phyloP scores from a whole-genome alignment of 2,797 vertebrate genomes.

The Catharus ustulatus region DNA sequence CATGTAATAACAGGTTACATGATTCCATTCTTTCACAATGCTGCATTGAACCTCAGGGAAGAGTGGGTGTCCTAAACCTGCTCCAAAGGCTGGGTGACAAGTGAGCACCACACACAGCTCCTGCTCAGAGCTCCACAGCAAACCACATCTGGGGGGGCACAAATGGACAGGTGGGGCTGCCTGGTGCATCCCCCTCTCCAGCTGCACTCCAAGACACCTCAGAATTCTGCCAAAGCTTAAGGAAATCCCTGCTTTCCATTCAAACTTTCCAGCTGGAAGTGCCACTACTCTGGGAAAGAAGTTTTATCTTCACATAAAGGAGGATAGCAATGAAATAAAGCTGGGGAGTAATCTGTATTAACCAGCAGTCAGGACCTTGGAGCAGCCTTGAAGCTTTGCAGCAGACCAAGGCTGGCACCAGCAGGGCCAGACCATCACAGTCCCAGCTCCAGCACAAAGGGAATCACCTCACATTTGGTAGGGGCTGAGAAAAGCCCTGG shows the following conservation, averaged over 20 bases:
- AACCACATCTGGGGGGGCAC: not conserved
- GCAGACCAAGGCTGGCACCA: not conserved
- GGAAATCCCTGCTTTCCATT: not conserved
- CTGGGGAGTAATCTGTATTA: not conserved
- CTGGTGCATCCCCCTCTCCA: not conserved
- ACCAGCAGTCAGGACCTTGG: not conserved
- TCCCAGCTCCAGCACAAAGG: not conserved
- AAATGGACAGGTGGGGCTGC: rapidly evolving
- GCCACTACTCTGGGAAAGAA: not conserved
- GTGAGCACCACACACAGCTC: not conserved
- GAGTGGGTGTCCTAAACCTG: not conserved
- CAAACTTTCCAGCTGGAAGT: not conserved
- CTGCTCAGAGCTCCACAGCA: not conserved
- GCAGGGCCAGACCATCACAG: not conserved
- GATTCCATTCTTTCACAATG: not conserved
- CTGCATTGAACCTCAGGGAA: not conserved
- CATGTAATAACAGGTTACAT: constrained; percentile 25
- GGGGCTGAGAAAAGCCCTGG: not conserved
- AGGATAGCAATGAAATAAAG: not conserved
- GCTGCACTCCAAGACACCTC: not conserved
- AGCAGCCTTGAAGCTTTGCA: not conserved
- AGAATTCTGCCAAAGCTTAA: not conserved
- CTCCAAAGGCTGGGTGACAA: not conserved
- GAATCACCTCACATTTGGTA: not conserved
- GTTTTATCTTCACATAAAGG: not conserved